Conservation (phyloP, 2,797 vertebrate genomes). For the Sardinella longiceps region DNA sequence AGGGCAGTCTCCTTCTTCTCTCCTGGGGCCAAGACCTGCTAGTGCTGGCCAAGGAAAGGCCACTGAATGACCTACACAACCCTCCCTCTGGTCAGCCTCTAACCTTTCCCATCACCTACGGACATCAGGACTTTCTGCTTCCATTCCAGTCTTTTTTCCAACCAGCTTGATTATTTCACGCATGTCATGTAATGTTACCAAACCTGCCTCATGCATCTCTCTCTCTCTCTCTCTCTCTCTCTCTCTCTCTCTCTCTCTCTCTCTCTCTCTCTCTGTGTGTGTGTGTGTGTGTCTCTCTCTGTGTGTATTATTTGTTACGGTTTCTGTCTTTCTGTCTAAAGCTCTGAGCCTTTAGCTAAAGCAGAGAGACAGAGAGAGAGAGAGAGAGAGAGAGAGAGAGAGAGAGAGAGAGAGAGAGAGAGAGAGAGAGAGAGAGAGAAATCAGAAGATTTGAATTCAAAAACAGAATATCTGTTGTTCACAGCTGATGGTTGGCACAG, state of each 20-base stretch:
- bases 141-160: not conserved
- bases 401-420: not conserved
- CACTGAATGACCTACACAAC: not conserved
- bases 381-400: not conserved
- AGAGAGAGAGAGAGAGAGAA: not conserved
- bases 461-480: not conserved
- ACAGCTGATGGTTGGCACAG: not conserved
- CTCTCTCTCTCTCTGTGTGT: not conserved
- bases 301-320: not conserved
- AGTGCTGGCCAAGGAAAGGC: not conserved
- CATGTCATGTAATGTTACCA: not conserved
- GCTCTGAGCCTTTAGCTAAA: not conserved
- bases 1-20: not conserved
- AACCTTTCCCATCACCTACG: not conserved
- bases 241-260: not conserved
- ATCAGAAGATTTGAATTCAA: not conserved
- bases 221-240: not conserved
- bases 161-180: not conserved
- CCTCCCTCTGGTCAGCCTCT: not conserved
- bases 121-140: not conserved
- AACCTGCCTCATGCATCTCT: not conserved
- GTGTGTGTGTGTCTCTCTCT: not conserved
- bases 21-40: not conserved
- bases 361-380: not conserved
- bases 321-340: no score